A percentile compares a stretch with the other conserved stretches of the same genome.
These are phyloP conservation scores for Periophthalmus modestus DNA, from an alignment of 2,113 vertebrate genomes.

Conservation along the genomic window DNA sequence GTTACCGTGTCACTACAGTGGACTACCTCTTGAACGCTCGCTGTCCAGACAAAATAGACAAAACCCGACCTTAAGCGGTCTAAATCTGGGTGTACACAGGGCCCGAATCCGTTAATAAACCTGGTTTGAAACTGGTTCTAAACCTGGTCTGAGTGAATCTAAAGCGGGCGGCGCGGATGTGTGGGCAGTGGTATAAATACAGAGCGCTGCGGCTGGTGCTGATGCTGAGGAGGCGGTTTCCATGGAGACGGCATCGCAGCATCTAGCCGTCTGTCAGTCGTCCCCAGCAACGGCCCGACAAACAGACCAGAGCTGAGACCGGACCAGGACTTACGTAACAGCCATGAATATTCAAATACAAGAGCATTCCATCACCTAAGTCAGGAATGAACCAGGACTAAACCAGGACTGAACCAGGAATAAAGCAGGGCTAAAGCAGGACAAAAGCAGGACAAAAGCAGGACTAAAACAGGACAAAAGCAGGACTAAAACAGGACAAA, in stretches of 20 bases:
- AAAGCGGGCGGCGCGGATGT: not conserved
- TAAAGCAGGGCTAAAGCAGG: not conserved
- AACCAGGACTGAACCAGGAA: not conserved
- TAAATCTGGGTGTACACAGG: not conserved
- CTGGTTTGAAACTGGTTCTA: not conserved
- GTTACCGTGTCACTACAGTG: too few relatives aligned
- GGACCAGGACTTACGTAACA: not conserved
- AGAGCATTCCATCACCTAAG: not conserved
- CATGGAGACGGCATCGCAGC: conserved; percentile 1
- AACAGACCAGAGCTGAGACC: not conserved
- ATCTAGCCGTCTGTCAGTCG: conserved; percentile 1
- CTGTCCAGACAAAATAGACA: not conserved
- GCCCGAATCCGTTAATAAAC: not conserved
- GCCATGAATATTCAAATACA: not conserved
- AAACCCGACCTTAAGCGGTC: not conserved
- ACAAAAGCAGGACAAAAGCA: not conserved
- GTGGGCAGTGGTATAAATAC: conserved; percentile 1
- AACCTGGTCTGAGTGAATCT: not conserved
- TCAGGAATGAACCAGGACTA: not conserved
- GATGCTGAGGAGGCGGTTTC: conserved; percentile 6
- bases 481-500: not conserved
- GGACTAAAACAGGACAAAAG: not conserved
- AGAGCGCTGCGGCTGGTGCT: conserved; percentile 1
- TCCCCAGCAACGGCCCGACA: not conserved
- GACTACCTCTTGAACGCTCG: too few relatives aligned